Evolutionary conservation across 2,888 invertebrate species (phyloP).

Genomic region (Alcis repandata): DNA sequence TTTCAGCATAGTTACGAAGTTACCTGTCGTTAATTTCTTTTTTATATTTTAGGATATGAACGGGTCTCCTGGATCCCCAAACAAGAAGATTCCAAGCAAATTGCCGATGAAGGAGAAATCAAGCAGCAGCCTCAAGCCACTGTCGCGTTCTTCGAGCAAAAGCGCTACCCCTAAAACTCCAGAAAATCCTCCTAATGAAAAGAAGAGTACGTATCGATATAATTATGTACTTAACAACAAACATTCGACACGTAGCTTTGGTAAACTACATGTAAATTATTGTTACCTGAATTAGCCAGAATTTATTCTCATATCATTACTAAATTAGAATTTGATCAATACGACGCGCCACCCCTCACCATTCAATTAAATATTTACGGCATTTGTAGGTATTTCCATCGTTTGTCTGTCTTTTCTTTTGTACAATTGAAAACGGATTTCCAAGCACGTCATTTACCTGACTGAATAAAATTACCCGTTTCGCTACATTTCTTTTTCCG

Average conservation of each 20-base stretch:
- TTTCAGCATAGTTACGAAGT: too few relatives aligned
- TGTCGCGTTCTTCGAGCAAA: constrained; percentile 87
- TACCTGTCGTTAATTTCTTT: not conserved
- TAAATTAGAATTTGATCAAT: constrained; percentile 34
- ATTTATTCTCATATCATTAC: constrained; percentile 1
- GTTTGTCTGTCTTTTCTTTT: constrained; percentile 23
- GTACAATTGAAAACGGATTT: constrained; percentile 17
- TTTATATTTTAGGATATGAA: constrained; percentile 85
- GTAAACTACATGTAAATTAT: not conserved
- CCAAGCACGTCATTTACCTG: not conserved
- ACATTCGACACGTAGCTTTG: not conserved
- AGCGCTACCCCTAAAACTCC: constrained; percentile 90
- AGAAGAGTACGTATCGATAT: constrained; percentile 88
- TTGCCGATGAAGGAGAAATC: constrained; percentile 82
- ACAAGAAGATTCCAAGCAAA: constrained; percentile 90
- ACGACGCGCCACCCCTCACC: constrained; percentile 26
- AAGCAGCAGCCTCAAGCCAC: constrained; percentile 79
- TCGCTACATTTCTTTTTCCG: not conserved
- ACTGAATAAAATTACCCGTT: not conserved
- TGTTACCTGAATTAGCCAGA: not conserved
- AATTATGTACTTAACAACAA: too few relatives aligned
- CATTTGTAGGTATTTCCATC: constrained; percentile 27
- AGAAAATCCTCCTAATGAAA: constrained; percentile 87
- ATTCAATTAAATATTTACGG: constrained; percentile 41
- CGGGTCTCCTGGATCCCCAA: constrained; percentile 90